phyloP scores from a whole-genome alignment of 1,140 invertebrate genomes.

The Brachionus asplanchnoidis region DNA sequence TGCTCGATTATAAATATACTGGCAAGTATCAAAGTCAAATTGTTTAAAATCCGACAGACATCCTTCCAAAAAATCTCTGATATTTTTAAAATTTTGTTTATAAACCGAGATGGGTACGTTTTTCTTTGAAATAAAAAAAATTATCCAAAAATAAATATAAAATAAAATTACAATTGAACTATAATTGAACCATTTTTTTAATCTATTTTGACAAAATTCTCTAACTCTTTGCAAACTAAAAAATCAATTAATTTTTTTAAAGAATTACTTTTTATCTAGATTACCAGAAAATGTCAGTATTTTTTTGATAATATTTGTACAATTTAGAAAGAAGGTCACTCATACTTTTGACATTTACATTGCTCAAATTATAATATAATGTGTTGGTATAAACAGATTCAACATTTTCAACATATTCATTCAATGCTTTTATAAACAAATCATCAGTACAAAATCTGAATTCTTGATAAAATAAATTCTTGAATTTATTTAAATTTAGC shows the following conservation, averaged over 20 bases:
- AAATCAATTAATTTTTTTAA: neutral
- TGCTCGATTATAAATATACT: slow-evolving; percentile 6
- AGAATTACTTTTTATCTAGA: neutral
- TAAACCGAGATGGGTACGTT: neutral
- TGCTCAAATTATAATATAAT: neutral
- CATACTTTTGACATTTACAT: neutral
- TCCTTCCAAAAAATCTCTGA: neutral
- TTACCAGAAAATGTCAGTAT: neutral
- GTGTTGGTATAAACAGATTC: neutral
- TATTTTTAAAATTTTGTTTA: slow-evolving; percentile 23
- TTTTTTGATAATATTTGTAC: neutral
- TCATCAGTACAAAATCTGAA: slow-evolving; percentile 11
- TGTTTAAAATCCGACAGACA: neutral
- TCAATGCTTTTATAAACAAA: neutral
- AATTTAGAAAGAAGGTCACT: neutral
- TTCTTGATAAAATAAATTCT: neutral
- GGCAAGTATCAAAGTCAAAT: neutral
- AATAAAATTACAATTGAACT: neutral
- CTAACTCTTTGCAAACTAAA: neutral
- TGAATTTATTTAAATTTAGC: too few species aligned
- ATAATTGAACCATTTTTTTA: neutral
- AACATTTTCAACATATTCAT: neutral
- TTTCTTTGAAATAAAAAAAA: neutral
- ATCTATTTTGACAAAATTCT: neutral
- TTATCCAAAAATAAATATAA: neutral